Evolutionary conservation across 37 sponge, comb jelly and placozoan genomes (phyloP), one percentile per base, ranked within the genome.

Genomic region (Agelas oroides): DNA sequence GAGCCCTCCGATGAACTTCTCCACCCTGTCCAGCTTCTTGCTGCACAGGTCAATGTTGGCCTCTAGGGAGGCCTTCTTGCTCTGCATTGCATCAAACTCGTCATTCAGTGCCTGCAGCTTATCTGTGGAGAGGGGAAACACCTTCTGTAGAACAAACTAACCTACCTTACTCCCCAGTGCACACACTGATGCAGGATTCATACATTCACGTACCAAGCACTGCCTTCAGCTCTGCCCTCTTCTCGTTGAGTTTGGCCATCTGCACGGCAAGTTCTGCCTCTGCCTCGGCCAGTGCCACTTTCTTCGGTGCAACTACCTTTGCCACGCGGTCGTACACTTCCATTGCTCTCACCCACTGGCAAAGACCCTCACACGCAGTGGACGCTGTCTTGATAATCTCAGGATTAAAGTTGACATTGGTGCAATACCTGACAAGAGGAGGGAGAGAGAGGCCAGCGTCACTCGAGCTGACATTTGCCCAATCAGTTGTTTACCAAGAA

Each of bases 291-390:
- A 98, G 85, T 21, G 88, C 92, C 31, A 63, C 65, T 66, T 98
- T 96, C 96, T 98, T 98, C 17, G 99, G 99, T 40, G 99, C 99
- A 14, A 98, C 99, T 37, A 98, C 91, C 84, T 94, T 98, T 36
- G 99, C 99, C 57, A 98, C 99, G 65, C 99, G 84, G 71, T 98
- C 99, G 46, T 98, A 98, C 55, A 94, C 95, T 36, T 98, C 99
- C 96, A 98, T 98, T 28, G 99, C 99, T 21, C 94, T 68, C 25
- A 96, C 96, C 99, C 99, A 98, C 77, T 93, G 81, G 66, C 99
- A 98, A 71, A 98, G 82, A 15, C 99, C 99, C 80, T 98, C 96
- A 73, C 95, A 94, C 13, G 99, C 99, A 78, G 88, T 86, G 8
- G 99, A 98, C 0, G 93, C 95, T 61, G 91, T 87, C 73, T 90